Evolutionary conservation across 1,140 invertebrate genomes (phyloP).

Genomic region (Nebria ingens): DNA sequence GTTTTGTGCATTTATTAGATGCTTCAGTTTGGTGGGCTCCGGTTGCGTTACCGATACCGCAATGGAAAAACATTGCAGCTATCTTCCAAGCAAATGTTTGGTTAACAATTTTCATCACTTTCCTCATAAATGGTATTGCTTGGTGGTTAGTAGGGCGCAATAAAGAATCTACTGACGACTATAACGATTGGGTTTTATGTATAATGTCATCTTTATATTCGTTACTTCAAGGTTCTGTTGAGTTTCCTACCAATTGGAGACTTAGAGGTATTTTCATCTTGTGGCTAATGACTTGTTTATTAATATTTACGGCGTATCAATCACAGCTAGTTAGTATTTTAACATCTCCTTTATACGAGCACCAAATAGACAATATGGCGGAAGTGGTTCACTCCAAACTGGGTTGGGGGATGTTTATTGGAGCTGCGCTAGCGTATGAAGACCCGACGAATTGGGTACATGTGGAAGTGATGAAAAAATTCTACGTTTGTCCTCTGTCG

Average conservation of each 20-base stretch:
- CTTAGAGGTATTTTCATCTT: not conserved
- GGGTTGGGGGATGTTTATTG: not conserved
- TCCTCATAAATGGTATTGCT: not conserved
- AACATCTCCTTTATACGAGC: not conserved
- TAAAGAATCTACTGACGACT: not conserved
- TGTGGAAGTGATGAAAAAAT: not conserved
- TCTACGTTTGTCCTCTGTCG: not conserved
- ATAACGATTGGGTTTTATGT: not conserved
- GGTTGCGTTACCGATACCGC: not conserved
- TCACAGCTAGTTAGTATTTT: not conserved
- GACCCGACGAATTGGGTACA: not conserved
- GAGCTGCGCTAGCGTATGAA: not conserved
- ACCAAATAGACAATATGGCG: not conserved
- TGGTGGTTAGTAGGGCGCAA: not conserved
- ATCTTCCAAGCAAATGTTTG: not conserved
- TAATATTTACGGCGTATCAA: not conserved
- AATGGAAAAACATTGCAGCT: not conserved
- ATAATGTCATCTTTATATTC: not conserved
- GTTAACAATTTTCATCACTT: not conserved
- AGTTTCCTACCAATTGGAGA: not conserved
- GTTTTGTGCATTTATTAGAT: not conserved
- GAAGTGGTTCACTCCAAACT: not conserved
- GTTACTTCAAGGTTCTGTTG: not conserved
- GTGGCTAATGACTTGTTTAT: not conserved
- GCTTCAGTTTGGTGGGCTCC: not conserved